Evolutionary conservation across 2,113 vertebrate genomes (phyloP).

Genomic region (Apus apus): DNA sequence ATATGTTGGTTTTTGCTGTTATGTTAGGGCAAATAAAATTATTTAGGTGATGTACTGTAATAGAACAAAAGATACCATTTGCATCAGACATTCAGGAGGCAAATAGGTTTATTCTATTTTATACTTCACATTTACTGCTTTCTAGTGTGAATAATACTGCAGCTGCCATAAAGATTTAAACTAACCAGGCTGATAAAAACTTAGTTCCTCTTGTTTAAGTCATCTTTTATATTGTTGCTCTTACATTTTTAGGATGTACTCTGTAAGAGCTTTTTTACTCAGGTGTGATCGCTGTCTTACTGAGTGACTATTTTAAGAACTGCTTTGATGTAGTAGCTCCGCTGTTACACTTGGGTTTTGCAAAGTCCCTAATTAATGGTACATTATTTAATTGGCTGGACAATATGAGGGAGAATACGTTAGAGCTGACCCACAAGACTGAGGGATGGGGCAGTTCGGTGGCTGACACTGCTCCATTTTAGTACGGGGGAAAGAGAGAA

Average conservation of each 20-base stretch:
- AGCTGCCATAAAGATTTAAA: not conserved
- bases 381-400: not conserved
- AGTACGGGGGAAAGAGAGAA: rapidly evolving
- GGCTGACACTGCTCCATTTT: not conserved
- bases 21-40: not conserved
- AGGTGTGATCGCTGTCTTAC: not conserved
- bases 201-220: not conserved
- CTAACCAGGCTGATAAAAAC: not conserved
- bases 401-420: rapidly evolving
- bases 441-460: not conserved
- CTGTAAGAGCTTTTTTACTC: not conserved
- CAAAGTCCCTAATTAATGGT: not conserved
- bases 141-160: not conserved
- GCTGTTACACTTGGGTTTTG: not conserved
- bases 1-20: not conserved
- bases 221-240: not conserved
- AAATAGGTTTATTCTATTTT: not conserved
- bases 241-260: not conserved
- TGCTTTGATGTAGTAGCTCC: not conserved
- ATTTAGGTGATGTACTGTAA: not conserved
- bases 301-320: not conserved
- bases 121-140: not conserved
- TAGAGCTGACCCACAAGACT: not conserved
- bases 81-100: not conserved
- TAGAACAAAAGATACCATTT: not conserved